A percentile compares a stretch with the other conserved stretches of the same genome.
These are phyloP conservation scores for Phorcus lineatus DNA, from an alignment of 2,888 invertebrate genomes.

Conservation along the genomic window DNA sequence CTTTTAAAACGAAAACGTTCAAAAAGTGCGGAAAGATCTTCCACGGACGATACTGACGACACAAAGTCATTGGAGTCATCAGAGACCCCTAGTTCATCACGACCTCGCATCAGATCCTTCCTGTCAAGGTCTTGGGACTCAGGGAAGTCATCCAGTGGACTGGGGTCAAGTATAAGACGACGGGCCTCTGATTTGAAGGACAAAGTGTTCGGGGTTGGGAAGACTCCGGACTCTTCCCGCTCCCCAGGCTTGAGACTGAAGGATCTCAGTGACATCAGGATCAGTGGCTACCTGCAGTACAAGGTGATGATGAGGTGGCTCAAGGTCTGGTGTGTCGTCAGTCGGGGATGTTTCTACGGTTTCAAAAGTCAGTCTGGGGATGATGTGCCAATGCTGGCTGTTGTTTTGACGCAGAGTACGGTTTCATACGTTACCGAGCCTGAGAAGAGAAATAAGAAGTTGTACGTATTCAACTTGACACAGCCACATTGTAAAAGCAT, in stretches of 20 bases:
- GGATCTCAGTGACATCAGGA: constrained; percentile 23
- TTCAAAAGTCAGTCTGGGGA: constrained; percentile 55
- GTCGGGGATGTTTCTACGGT: constrained; percentile 61
- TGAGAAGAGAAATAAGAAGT: constrained; percentile 51
- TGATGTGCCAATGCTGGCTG: constrained; percentile 53
- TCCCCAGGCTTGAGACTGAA: constrained; percentile 34
- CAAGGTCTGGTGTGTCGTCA: constrained; percentile 62
- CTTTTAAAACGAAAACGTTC: constrained; percentile 46
- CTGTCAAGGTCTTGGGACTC: constrained; percentile 49
- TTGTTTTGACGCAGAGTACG: constrained; percentile 53
- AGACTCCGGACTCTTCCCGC: not conserved
- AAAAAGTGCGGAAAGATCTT: constrained; percentile 37
- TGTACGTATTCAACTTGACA: constrained; percentile 60
- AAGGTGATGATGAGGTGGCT: constrained; percentile 57
- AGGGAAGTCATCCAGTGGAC: constrained; percentile 41
- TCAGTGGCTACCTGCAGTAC: constrained; percentile 33
- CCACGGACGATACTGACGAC: constrained; percentile 31
- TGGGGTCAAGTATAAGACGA: constrained; percentile 48
- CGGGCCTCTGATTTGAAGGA: constrained; percentile 63
- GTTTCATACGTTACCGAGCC: constrained; percentile 52
- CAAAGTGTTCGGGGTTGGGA: constrained; percentile 48
- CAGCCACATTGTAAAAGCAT: constrained; percentile 57
- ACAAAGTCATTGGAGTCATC: not conserved
- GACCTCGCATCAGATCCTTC: not conserved
- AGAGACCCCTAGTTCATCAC: not conserved